Evolutionary conservation across 2,888 invertebrate genomes (phyloP).

Genomic region (Gasteruption jaculator): DNA sequence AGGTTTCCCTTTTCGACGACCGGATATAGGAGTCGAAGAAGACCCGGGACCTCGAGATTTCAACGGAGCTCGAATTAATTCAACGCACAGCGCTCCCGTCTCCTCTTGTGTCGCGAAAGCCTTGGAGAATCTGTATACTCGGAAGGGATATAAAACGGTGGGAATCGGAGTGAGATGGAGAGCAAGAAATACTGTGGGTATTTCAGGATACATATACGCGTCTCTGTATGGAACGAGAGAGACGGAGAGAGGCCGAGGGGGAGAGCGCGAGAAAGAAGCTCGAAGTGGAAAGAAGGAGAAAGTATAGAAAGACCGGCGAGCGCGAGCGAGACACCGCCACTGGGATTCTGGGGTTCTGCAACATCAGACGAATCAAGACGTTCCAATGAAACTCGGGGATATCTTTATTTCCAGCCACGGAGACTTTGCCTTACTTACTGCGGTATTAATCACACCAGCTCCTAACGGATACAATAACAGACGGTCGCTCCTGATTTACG

Average conservation of each 20-base stretch:
- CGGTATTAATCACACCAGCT: too few species aligned
- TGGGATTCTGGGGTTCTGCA: too few species aligned
- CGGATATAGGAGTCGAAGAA: too few species aligned
- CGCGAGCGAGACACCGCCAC: constrained; percentile 17
- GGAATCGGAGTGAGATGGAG: constrained; percentile 10
- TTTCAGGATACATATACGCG: too few species aligned
- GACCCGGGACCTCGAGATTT: constrained; percentile 38
- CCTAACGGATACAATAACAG: too few species aligned
- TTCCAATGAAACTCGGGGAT: too few species aligned
- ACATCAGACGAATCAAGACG: too few species aligned
- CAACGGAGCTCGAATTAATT: constrained; percentile 48
- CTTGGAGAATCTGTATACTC: constrained; percentile 6
- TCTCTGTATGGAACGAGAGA: neutral
- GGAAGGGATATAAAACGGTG: constrained; percentile 13
- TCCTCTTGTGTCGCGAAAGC: neutral
- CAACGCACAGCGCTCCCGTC: constrained; percentile 34
- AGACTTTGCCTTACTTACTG: too few species aligned
- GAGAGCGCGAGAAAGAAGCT: constrained; percentile 16
- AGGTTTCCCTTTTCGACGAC: too few species aligned
- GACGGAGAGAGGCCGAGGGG: constrained; percentile 1
- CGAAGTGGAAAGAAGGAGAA: constrained; percentile 12
- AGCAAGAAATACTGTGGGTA: too few species aligned
- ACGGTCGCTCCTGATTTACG: too few species aligned
- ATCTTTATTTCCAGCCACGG: too few species aligned
- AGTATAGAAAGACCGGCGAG: constrained; percentile 21